phyloP scores from a whole-genome alignment of 2,888 invertebrate species.

The Megastigmus dorsalis region DNA sequence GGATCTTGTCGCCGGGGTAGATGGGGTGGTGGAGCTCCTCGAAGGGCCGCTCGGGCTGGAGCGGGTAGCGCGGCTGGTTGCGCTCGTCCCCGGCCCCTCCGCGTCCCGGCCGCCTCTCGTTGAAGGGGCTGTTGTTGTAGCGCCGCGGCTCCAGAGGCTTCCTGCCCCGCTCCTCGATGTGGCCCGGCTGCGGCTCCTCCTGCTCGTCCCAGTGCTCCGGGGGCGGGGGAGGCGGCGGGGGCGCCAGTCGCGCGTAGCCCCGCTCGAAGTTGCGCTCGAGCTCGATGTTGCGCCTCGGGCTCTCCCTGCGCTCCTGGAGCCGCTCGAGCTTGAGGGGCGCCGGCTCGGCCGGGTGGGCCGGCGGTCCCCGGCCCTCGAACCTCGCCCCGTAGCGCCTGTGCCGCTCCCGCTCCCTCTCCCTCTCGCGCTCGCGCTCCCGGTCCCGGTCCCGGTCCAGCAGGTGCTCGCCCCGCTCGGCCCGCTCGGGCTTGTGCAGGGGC shows the following conservation, averaged over 20 bases:
- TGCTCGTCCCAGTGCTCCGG: conserved; percentile 71
- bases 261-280: conserved; percentile 37
- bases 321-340: conserved; percentile 66
- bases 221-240: conserved; percentile 49
- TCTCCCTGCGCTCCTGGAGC: conserved; percentile 65
- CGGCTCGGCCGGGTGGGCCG: conserved; percentile 56
- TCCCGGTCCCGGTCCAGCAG: conserved; percentile 60
- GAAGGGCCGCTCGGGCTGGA: conserved; percentile 37
- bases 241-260: conserved; percentile 10
- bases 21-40: conserved; percentile 60
- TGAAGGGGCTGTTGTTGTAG: conserved; percentile 75
- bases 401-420: conserved; percentile 60
- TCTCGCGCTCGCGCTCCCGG: conserved; percentile 63
- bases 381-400: conserved; percentile 62
- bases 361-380: conserved; percentile 55
- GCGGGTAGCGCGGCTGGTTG: conserved; percentile 65
- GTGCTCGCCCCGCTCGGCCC: conserved; percentile 61
- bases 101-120: conserved; percentile 66
- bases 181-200: conserved; percentile 62
- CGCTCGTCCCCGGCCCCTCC: conserved; percentile 72
- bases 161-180: conserved; percentile 65
- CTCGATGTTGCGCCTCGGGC: conserved; percentile 18
- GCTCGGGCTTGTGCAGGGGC: conserved; percentile 41
- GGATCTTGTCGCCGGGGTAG: conserved; percentile 65
- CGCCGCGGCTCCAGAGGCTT: conserved; percentile 58